phyloP scores from a whole-genome alignment of 2,113 vertebrate genomes.

The Stigmatopora nigra region DNA sequence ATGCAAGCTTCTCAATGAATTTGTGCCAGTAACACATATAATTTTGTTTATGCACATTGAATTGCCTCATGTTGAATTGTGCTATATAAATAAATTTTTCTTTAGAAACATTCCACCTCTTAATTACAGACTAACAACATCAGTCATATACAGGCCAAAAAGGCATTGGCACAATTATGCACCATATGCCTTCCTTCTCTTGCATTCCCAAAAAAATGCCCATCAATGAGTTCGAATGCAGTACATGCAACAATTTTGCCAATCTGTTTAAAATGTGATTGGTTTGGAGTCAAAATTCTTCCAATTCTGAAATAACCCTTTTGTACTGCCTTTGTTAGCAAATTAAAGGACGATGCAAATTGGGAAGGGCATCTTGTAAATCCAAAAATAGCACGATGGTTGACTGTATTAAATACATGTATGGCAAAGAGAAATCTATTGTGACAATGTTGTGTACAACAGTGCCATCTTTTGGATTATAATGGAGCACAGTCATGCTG shows the following conservation, averaged over 20 bases:
- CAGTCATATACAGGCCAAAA: constrained; percentile 3
- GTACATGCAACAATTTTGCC: too few relatives aligned
- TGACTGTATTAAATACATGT: neutral
- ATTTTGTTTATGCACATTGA: constrained; percentile 33
- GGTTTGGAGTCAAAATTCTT: too few relatives aligned
- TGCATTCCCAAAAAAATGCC: neutral
- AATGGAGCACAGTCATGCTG: neutral
- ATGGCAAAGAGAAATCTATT: neutral
- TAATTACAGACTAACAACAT: constrained; percentile 43
- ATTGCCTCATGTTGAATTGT: too few relatives aligned
- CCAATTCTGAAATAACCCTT: too few relatives aligned
- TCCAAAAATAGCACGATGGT: neutral
- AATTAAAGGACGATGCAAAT: neutral
- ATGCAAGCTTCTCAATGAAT: constrained; percentile 27
- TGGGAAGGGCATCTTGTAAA: neutral
- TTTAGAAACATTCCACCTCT: constrained; percentile 24
- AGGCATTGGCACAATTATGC: constrained; percentile 9
- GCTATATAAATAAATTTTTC: constrained; percentile 16
- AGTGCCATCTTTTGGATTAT: neutral
- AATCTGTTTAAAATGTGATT: too few relatives aligned
- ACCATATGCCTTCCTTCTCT: constrained; percentile 19
- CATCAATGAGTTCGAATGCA: too few relatives aligned
- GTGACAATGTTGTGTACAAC: neutral
- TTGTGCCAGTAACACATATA: constrained; percentile 40
- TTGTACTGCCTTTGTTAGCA: neutral